Conservation (phyloP, 1,140 invertebrate species). For the Cylas formicarius region DNA sequence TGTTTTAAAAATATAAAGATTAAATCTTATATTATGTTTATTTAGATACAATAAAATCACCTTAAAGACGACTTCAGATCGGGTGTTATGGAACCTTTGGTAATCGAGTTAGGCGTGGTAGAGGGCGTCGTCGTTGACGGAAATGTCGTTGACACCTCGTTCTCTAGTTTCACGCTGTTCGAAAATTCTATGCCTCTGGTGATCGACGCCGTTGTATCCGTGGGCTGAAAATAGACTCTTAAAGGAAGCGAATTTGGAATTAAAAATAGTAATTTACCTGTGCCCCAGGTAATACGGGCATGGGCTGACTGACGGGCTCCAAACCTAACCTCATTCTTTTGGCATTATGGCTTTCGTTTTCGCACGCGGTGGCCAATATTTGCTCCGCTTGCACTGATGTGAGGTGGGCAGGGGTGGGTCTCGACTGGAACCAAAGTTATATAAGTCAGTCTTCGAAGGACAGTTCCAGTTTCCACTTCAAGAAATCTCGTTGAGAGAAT, state of each 20-base stretch:
- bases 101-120: constrained; percentile 36
- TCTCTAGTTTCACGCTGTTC: constrained; percentile 33
- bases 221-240: constrained; percentile 28
- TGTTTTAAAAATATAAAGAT: not conserved
- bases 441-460: too few relatives aligned
- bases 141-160: constrained; percentile 31
- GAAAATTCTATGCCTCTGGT: constrained; percentile 35
- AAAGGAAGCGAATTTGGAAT: constrained; percentile 1
- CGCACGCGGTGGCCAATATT: constrained; percentile 89
- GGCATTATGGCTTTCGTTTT: constrained; percentile 94
- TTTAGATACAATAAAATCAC: too few relatives aligned
- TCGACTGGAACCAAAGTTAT: constrained; percentile 52
- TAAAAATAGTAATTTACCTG: constrained; percentile 26
- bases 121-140: constrained; percentile 37
- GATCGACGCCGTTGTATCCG: constrained; percentile 37
- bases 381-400: constrained; percentile 94
- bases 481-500: too few relatives aligned
- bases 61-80: constrained; percentile 35
- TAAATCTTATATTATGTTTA: too few relatives aligned
- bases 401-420: constrained; percentile 91
- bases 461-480: too few relatives aligned
- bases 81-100: constrained; percentile 33
- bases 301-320: constrained; percentile 85
- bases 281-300: constrained; percentile 56
- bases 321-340: constrained; percentile 92